phyloP scores from a whole-genome alignment of 1,140 invertebrate species.

The Drosophila bocki region DNA sequence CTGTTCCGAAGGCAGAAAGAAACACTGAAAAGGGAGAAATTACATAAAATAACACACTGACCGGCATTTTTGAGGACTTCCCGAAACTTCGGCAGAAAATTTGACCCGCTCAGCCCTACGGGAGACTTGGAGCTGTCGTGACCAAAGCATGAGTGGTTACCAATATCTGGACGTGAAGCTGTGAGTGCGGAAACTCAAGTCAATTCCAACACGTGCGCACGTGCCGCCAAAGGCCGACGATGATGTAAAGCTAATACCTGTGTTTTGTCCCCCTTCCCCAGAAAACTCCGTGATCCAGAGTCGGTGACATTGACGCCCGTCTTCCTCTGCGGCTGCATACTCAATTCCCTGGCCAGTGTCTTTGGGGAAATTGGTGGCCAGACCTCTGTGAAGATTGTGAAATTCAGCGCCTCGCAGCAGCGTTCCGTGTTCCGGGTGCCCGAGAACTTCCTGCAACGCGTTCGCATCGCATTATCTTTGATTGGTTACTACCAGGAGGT shows the following conservation, averaged over 20 bases:
- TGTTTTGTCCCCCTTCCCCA: conserved; percentile 65
- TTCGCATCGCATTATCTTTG: conserved; percentile 87
- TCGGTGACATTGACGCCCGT: conserved; percentile 84
- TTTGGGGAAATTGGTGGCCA: conserved; percentile 88
- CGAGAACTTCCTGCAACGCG: conserved; percentile 86
- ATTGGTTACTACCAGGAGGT: conserved; percentile 86
- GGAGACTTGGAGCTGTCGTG: conserved; percentile 1
- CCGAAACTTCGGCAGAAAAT: conserved; percentile 5
- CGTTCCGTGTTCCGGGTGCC: conserved; percentile 87
- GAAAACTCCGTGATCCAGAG: conserved; percentile 85
- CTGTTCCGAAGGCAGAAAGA: conserved; percentile 27
- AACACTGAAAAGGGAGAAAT: conserved; percentile 32
- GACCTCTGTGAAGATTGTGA: conserved; percentile 87
- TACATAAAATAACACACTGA: conserved; percentile 56
- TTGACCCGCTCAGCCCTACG: background rate
- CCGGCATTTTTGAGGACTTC: conserved; percentile 45
- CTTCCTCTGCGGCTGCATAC: conserved; percentile 87
- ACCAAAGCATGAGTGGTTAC: conserved; percentile 74
- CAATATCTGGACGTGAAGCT: conserved; percentile 84
- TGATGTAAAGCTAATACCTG: conserved; percentile 17
- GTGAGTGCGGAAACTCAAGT: conserved; percentile 72
- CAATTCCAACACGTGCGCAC: conserved; percentile 37
- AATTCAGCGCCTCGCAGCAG: conserved; percentile 85
- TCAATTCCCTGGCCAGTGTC: conserved; percentile 86
- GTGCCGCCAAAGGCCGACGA: background rate